Conservation (phyloP, 2,888 invertebrate species). For the Drosophila mercatorum region DNA sequence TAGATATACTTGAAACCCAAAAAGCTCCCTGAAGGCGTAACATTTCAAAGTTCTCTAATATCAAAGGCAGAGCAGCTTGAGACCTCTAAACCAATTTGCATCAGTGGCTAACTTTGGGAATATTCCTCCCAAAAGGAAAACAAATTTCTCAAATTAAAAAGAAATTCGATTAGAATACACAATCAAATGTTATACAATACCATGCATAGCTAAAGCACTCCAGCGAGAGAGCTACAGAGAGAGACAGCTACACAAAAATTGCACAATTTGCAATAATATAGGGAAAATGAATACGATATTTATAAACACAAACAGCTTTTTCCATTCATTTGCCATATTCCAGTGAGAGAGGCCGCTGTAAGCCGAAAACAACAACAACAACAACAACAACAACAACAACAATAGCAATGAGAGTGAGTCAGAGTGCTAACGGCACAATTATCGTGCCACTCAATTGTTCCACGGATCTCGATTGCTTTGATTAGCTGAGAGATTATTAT, state of each 20-base stretch:
- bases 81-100: background rate
- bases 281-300: background rate
- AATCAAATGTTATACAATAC: constrained; percentile 1
- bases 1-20: no score
- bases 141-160: background rate
- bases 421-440: constrained; percentile 14
- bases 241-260: background rate
- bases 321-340: constrained; percentile 8
- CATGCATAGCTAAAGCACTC: background rate
- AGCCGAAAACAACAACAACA: background rate
- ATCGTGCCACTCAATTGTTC: constrained; percentile 23
- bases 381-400: background rate
- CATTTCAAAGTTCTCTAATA: background rate
- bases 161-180: background rate
- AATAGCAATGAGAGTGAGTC: constrained; percentile 19
- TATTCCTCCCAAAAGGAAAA: background rate
- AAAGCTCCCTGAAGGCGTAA: background rate
- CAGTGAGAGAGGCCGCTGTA: background rate
- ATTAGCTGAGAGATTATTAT: constrained; percentile 8
- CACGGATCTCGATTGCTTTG: constrained; percentile 30
- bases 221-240: background rate
- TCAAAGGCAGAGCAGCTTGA: background rate
- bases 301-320: background rate
- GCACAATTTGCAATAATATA: constrained; percentile 4
- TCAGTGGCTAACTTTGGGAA: background rate